These are phyloP conservation scores for cat (Felis catus) DNA, from an alignment of 2,113 vertebrate species.

Conservation along the genomic window DNA sequence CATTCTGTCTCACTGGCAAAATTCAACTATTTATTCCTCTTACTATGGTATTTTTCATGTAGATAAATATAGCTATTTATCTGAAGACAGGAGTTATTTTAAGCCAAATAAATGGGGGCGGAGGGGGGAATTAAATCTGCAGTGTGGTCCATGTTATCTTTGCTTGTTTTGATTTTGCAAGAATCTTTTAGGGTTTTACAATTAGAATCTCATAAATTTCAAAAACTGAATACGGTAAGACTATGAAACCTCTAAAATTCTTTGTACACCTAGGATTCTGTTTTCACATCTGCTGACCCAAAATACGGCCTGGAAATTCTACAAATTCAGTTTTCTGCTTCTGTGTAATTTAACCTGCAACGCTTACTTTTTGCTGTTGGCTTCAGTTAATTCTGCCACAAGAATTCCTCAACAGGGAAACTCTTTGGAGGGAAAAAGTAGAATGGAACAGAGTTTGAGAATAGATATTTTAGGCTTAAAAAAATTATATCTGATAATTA, in stretches of 20 bases:
- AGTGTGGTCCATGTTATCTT: not conserved
- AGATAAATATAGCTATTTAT: not conserved
- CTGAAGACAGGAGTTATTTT: not conserved
- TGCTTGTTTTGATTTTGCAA: conserved; percentile 7
- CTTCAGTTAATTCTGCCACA: not conserved
- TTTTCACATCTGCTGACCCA: not conserved
- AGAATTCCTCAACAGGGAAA: not conserved
- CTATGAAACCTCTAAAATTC: not conserved
- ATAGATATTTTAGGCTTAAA: conserved; percentile 15
- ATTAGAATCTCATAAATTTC: conserved; percentile 5
- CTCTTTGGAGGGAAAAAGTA: not conserved
- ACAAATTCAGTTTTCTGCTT: not conserved
- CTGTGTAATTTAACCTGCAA: not conserved
- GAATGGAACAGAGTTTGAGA: not conserved
- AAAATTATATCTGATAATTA: not conserved
- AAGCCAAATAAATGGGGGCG: not conserved
- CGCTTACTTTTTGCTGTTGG: not conserved
- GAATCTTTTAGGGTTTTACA: not conserved
- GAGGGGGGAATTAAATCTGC: not conserved
- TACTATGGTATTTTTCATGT: not conserved
- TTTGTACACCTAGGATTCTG: not conserved
- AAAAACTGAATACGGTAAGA: not conserved
- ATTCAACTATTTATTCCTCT: not conserved
- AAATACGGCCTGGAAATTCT: conserved; percentile 11
- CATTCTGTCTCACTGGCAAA: not conserved